Percentiles rank a stretch among this genome's conserved stretches.
Evolutionary conservation across 2,797 vertebrate species (phyloP).

Genomic region (Poecilia wingei): DNA sequence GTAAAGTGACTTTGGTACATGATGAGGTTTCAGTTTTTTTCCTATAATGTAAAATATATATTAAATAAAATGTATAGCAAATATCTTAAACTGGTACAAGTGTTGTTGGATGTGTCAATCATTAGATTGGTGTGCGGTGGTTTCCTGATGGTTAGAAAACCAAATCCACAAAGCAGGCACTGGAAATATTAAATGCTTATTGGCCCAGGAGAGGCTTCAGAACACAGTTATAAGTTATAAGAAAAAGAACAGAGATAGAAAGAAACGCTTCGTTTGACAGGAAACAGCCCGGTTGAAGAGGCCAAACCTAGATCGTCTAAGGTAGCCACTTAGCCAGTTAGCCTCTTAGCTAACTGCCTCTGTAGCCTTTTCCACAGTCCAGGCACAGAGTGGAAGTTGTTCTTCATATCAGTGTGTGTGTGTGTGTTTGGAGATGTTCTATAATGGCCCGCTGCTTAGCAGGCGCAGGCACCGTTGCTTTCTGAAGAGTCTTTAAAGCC

Average conservation of each 20-base stretch:
- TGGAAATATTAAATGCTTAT: conserved; percentile 3
- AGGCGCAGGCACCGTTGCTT: conserved; percentile 81
- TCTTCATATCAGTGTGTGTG: conserved; percentile 15
- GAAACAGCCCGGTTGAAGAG: not conserved
- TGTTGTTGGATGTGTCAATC: not conserved
- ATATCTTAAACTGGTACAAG: not conserved
- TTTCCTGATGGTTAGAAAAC: conserved; percentile 10
- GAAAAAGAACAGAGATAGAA: conserved; percentile 6
- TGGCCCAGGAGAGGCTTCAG: conserved; percentile 8
- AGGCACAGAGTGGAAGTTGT: conserved; percentile 53
- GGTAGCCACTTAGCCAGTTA: not conserved
- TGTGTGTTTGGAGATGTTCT: not conserved
- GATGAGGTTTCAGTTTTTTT: not conserved
- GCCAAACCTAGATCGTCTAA: conserved; percentile 32
- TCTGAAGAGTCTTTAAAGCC: conserved; percentile 76
- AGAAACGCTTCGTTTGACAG: conserved; percentile 2
- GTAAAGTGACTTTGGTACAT: not conserved
- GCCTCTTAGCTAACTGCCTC: no score
- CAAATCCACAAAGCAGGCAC: conserved; percentile 16
- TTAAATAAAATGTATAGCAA: not conserved
- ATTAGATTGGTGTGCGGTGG: not conserved
- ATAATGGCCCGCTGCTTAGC: conserved; percentile 65
- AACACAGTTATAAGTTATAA: not conserved
- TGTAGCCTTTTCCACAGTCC: conserved; percentile 20
- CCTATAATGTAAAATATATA: not conserved